These are phyloP conservation scores for Acheta domesticus DNA, from an alignment of 2,888 invertebrate species.

Conservation along the genomic window DNA sequence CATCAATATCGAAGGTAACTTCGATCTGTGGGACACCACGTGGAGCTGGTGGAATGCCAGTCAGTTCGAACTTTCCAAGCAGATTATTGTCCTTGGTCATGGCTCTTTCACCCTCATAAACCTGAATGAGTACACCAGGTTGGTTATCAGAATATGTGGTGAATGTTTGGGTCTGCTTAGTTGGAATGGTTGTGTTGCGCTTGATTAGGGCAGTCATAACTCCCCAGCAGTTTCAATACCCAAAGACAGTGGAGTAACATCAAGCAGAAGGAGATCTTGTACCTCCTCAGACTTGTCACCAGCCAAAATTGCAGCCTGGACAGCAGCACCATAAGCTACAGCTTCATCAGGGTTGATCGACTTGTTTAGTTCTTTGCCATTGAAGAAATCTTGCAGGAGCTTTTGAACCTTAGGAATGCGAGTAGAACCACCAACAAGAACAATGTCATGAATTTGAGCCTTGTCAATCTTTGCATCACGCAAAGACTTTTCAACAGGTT, in stretches of 20 bases:
- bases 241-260: conserved; percentile 86
- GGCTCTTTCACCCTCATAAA: conserved; percentile 90
- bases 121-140: conserved; percentile 89
- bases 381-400: conserved; percentile 86
- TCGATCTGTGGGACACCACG: conserved; percentile 87
- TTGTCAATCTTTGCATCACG: conserved; percentile 97
- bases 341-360: conserved; percentile 97
- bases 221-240: conserved; percentile 88
- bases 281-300: conserved; percentile 58
- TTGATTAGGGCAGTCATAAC: conserved; percentile 97
- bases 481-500: conserved; percentile 67
- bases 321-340: conserved; percentile 92
- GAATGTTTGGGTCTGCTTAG: conserved; percentile 94
- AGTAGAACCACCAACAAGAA: conserved; percentile 92
- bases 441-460: conserved; percentile 82
- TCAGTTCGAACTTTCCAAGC: conserved; percentile 94
- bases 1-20: conserved; percentile 84
- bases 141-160: conserved; percentile 98
- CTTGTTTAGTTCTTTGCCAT: conserved; percentile 94
- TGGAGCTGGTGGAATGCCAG: conserved; percentile 92
- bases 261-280: conserved; percentile 86
- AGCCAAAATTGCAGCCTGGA: conserved; percentile 88
- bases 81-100: conserved; percentile 96
- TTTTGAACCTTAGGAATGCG: conserved; percentile 98
- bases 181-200: conserved; percentile 95